Conservation (phyloP, 1,140 invertebrate genomes). For the Musca domestica region DNA sequence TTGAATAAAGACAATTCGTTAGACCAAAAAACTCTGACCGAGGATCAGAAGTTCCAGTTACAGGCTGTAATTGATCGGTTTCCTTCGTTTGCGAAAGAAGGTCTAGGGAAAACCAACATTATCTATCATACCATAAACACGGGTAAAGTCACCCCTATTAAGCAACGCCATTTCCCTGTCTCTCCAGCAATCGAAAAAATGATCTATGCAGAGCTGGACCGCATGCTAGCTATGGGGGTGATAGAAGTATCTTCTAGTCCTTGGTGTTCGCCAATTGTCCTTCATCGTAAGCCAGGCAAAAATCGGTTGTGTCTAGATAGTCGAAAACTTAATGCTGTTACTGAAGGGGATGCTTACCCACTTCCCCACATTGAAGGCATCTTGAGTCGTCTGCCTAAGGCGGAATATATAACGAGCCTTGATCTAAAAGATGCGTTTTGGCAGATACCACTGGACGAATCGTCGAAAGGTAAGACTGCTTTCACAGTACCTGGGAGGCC, state of each 20-base stretch:
- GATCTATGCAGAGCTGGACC: slow-evolving; percentile 24
- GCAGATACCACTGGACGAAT: slow-evolving; percentile 42
- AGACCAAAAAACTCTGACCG: neutral
- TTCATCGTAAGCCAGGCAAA: slow-evolving; percentile 35
- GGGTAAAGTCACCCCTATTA: neutral
- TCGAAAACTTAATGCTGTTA: slow-evolving; percentile 37
- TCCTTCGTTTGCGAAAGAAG: slow-evolving; percentile 9
- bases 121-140: neutral
- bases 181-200: slow-evolving; percentile 28
- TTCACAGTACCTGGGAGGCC: slow-evolving; percentile 37
- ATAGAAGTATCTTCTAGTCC: slow-evolving; percentile 28
- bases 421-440: no score
- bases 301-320: slow-evolving; percentile 40
- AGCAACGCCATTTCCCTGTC: slow-evolving; percentile 26
- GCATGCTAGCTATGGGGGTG: slow-evolving; percentile 25
- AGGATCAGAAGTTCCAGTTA: neutral
- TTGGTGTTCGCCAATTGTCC: slow-evolving; percentile 34
- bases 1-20: no score
- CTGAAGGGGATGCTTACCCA: slow-evolving; percentile 40
- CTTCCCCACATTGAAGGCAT: slow-evolving; percentile 34
- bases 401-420: slow-evolving; percentile 34
- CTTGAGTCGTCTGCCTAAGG: slow-evolving; percentile 27
- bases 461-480: slow-evolving; percentile 50
- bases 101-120: neutral
- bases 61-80: neutral